phyloP scores from a whole-genome alignment of 2,113 vertebrate genomes.

The Vanacampus margaritifer region DNA sequence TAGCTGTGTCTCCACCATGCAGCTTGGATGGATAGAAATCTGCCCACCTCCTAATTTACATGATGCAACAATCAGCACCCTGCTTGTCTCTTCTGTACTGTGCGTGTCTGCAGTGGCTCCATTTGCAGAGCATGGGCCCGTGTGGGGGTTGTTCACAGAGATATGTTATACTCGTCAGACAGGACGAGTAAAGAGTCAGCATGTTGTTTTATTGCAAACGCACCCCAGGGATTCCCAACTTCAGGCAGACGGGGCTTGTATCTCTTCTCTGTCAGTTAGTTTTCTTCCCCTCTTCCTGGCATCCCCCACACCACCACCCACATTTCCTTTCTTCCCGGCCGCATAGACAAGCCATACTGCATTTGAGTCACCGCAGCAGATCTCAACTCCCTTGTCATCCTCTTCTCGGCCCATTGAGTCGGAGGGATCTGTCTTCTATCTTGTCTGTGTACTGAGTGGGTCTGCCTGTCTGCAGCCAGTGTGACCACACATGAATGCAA shows the following conservation, averaged over 20 bases:
- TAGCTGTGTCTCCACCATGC: neutral
- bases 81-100: conserved; percentile 33
- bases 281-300: conserved; percentile 58
- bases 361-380: conserved; percentile 41
- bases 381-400: conserved; percentile 33
- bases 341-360: conserved; percentile 30
- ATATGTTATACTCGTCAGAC: conserved; percentile 74
- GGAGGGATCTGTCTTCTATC: conserved; percentile 34
- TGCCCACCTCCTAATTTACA: conserved; percentile 24
- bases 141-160: conserved; percentile 52
- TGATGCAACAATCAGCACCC: conserved; percentile 39
- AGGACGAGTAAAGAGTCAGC: conserved; percentile 62
- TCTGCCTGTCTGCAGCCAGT: conserved; percentile 40
- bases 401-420: conserved; percentile 35
- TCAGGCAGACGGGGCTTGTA: conserved; percentile 63
- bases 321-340: conserved; percentile 30
- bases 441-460: conserved; percentile 23
- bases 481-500: conserved; percentile 52
- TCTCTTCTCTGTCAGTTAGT: conserved; percentile 57
- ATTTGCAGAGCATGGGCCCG: conserved; percentile 34
- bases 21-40: conserved; percentile 12
- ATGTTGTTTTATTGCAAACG: conserved; percentile 69
- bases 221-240: conserved; percentile 49
- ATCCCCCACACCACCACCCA: conserved; percentile 31
- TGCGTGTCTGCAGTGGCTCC: conserved; percentile 34